Percentiles rank a stretch among this genome's conserved stretches.
Conservation (phyloP, 2,888 invertebrate genomes). For the Phrixothrix hirtus region DNA sequence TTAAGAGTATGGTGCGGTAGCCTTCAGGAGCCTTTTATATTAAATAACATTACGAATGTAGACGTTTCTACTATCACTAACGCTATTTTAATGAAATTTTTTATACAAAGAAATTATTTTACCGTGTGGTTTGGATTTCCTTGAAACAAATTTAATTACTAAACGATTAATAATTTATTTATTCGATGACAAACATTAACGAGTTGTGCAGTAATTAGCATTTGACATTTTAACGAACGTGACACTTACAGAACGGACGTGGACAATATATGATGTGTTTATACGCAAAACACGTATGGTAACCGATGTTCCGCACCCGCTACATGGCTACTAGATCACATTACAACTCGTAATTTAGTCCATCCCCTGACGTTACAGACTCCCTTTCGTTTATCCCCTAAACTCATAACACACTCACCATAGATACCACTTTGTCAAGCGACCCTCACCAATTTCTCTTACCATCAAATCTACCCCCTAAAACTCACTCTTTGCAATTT, state of each 20-base stretch:
- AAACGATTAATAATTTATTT: no score
- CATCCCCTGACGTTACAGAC: constrained; percentile 38
- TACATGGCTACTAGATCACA: constrained; percentile 49
- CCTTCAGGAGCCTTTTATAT: no score
- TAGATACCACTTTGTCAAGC: constrained; percentile 27
- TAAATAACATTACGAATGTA: no score
- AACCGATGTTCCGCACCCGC: constrained; percentile 51
- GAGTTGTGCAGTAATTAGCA: constrained; percentile 6
- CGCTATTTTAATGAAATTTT: no score
- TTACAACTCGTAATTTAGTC: constrained; percentile 51
- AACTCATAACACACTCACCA: constrained; percentile 32
- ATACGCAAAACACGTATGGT: constrained; percentile 51
- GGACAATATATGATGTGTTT: constrained; percentile 48
- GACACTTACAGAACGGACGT: constrained; percentile 41
- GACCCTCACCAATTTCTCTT: constrained; percentile 28
- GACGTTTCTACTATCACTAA: no score
- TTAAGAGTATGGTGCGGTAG: no score
- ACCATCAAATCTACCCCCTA: constrained; percentile 26
- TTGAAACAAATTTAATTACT: no score
- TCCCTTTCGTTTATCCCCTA: constrained; percentile 31
- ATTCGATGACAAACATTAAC: constrained; percentile 2
- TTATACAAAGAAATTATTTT: no score
- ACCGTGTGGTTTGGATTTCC: no score
- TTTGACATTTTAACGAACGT: constrained; percentile 22
- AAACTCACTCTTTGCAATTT: constrained; percentile 19